These are phyloP conservation scores for Neuroterus valhalla DNA, from an alignment of 1,140 invertebrate genomes.

Conservation along the genomic window DNA sequence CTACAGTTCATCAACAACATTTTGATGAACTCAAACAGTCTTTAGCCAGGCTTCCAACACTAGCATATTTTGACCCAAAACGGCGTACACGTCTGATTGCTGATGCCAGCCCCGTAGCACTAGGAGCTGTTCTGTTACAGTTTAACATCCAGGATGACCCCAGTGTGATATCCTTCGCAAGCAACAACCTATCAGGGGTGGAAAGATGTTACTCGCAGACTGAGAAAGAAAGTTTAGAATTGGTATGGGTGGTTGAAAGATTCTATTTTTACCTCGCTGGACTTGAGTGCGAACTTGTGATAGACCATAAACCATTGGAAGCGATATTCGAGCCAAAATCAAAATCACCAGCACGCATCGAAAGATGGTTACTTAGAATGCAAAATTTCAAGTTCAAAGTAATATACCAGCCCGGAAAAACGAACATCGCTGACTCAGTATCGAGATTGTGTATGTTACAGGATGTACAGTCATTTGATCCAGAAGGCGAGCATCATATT, in stretches of 20 bases:
- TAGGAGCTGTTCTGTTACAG: constrained; percentile 66
- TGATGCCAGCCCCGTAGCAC: constrained; percentile 68
- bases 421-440: constrained; percentile 63
- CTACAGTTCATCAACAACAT: constrained; percentile 24
- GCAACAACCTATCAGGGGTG: constrained; percentile 61
- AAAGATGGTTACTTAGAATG: constrained; percentile 40
- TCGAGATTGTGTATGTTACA: constrained; percentile 51
- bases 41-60: constrained; percentile 51
- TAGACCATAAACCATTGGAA: constrained; percentile 62
- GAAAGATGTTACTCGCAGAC: constrained; percentile 66
- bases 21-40: constrained; percentile 58
- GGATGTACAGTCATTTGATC: background rate
- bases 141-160: constrained; percentile 30
- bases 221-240: too few species aligned
- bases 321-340: constrained; percentile 41
- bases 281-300: constrained; percentile 53
- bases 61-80: constrained; percentile 65
- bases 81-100: constrained; percentile 64
- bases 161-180: constrained; percentile 64
- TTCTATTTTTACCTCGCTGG: constrained; percentile 43
- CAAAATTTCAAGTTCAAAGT: constrained; percentile 41
- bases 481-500: background rate
- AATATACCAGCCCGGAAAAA: constrained; percentile 45
- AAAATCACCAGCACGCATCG: constrained; percentile 51
- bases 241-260: constrained; percentile 16